phyloP scores from a whole-genome alignment of 1,140 invertebrate species.

The Acyrthosiphon pisum region DNA sequence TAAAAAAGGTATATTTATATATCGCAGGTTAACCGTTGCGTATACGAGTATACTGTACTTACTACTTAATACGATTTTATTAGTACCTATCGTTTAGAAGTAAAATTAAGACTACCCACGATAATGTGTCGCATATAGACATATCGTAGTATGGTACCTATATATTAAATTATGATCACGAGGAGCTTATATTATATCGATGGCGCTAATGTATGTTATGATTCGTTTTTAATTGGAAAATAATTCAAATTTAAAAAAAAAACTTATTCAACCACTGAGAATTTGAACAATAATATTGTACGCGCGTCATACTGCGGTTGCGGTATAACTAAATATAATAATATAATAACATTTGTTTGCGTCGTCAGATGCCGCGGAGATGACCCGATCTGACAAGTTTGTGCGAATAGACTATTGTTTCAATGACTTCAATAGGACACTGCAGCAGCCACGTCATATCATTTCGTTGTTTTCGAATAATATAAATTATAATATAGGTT shows the following conservation, averaged over 20 bases:
- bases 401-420: neutral
- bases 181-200: neutral
- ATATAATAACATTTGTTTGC: neutral
- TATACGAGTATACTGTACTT: too few species aligned
- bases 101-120: too few species aligned
- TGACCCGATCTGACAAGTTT: conserved; percentile 40
- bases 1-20: neutral
- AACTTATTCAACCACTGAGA: neutral
- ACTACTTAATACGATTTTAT: neutral
- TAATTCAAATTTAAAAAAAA: neutral
- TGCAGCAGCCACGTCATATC: neutral
- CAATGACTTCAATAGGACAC: neutral
- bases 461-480: neutral
- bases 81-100: neutral
- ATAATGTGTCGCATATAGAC: neutral
- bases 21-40: neutral
- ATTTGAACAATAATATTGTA: neutral
- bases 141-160: too few species aligned
- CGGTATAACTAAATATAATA: neutral
- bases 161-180: neutral
- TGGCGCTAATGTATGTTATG: neutral
- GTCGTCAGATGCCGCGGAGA: neutral
- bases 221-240: too few species aligned
- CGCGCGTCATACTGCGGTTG: neutral
- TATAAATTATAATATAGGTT: neutral